Base-by-base conservation (phyloP, 30 jellyfish, hydroid and myxozoan genomes). In the Aurelia sp. region DNA sequence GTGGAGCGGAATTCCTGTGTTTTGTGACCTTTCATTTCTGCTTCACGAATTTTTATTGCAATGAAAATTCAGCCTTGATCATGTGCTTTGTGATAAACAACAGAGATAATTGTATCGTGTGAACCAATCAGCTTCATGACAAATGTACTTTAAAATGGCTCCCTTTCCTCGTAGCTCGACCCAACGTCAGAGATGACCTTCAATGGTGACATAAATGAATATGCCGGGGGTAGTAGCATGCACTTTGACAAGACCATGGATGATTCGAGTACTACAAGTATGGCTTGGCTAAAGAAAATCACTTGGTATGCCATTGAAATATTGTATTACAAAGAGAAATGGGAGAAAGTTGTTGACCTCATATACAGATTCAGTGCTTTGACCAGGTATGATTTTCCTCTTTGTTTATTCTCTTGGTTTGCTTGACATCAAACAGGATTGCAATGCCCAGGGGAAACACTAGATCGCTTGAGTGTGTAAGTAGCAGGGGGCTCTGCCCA, bases 241-340 rank as follows among this genome's bases (percentile, higher is more conserved):
- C 68, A 73, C 3, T 89, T 89, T 59, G 90, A 89, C 27, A 78
- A 76, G 53, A 44, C 53, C 18, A 58, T 91, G 37, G 96, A 83
- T 71, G 96, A 85, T 64, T 70, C 53, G 62, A 85, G 86, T 27
- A 19, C 64, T 50, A 55, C 72, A 4, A 62, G 82, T 73, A 44
- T 74, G 44, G 80, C 76, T 40, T 79, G 90, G 90, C 35, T 86
- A 74, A 86, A 74, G 84, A 92, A 88, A 64, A 71, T 91, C 59
- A 73, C 86, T 35, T 71, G 89, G 93, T 91, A 85, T 86, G 96
- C 96, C n/a, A 71, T 91, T 57, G 98, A 91, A 78, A 79, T 79
- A 65, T 41, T 91, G 88, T 91, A 79, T 50, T 81, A 76, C 41
- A 94, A 91, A 78, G 96, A 91, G 62, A 91, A 91, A 78, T 91